Evolutionary conservation across 2,888 invertebrate species (phyloP), one percentile per base, ranked within the genome.

Genomic region (Plebejus argus): DNA sequence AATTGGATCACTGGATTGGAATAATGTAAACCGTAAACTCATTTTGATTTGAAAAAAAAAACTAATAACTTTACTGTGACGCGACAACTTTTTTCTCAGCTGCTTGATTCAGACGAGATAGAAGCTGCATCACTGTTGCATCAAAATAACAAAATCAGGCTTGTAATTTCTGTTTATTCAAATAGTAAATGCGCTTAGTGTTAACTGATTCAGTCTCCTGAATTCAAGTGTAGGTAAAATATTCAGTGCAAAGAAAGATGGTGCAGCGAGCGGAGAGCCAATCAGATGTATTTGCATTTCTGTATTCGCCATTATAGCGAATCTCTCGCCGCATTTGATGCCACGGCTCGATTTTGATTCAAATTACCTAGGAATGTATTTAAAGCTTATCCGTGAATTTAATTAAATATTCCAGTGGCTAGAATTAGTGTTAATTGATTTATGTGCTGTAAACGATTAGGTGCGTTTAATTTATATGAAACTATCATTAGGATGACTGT

Each of bases 231-330:
- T 79, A 80, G 78, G 78, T 81, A 83, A 82, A 84, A 82, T 82
- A 79, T 81, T 80, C 79, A 82, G 79, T 78, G 82, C 80, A 82
- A 82, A 82, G 81, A 83, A 85, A 84, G 85, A 80, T 82, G 85
- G 81, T 80, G 80, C 78, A 76, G 79, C 79, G 80, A 79, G 80
- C 80, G 78, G 81, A 81, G 81, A 85, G 84, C 86, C 87, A 90
- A 90, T 89, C 88, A 89, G 86, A 85, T 85, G 84, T 88, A 88
- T 90, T 89, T 90, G 85, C 86, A 88, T 88, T 88, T 86, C 86
- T 86, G 87, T 85, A 85, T 86, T 87, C 84, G 80, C 85, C 84
- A 88, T 87, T 87, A 87, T 83, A 83, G 85, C 80, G 84, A 85
- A 84, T 85, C 85, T 85, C 82, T 80, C 81, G 81, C 82, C 79